Percentiles rank a stretch among this genome's conserved stretches.
These are phyloP conservation scores for Drosophila eohydei DNA, from an alignment of 2,888 invertebrate genomes.

Conservation along the genomic window DNA sequence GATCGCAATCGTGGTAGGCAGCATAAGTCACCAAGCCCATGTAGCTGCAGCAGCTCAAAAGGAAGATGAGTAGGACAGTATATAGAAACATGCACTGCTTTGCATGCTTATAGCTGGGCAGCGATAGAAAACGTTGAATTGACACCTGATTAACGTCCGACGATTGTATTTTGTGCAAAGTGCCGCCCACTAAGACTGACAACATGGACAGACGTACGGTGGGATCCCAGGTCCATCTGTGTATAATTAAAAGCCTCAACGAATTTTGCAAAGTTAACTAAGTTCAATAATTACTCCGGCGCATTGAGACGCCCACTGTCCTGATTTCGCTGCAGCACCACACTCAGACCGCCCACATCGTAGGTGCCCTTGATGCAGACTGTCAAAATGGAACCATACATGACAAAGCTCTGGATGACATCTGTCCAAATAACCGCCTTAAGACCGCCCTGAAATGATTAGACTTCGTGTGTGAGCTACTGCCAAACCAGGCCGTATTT, in stretches of 20 bases:
- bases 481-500: constrained; percentile 5
- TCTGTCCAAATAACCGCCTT: constrained; percentile 94
- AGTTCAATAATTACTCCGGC: constrained; percentile 87
- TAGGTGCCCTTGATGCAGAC: constrained; percentile 91
- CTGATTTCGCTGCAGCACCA: constrained; percentile 88
- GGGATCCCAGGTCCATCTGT: constrained; percentile 91
- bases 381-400: constrained; percentile 90
- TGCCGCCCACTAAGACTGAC: constrained; percentile 91
- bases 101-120: constrained; percentile 89
- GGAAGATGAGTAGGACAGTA: constrained; percentile 87
- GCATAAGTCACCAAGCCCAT: constrained; percentile 91
- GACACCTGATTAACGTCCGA: constrained; percentile 93
- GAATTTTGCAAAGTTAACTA: not conserved
- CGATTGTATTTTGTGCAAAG: constrained; percentile 91
- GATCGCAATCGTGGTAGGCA: constrained; percentile 91
- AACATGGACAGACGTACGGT: constrained; percentile 91
- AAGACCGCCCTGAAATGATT: constrained; percentile 88
- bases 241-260: constrained; percentile 38
- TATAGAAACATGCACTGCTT: constrained; percentile 89
- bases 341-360: constrained; percentile 89
- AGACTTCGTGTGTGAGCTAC: not conserved
- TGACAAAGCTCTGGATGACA: constrained; percentile 91
- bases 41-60: constrained; percentile 89
- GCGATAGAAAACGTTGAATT: constrained; percentile 92
- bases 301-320: constrained; percentile 89